phyloP scores from a whole-genome alignment of 2,797 vertebrate species.

The Microcaecilia unicolor region DNA sequence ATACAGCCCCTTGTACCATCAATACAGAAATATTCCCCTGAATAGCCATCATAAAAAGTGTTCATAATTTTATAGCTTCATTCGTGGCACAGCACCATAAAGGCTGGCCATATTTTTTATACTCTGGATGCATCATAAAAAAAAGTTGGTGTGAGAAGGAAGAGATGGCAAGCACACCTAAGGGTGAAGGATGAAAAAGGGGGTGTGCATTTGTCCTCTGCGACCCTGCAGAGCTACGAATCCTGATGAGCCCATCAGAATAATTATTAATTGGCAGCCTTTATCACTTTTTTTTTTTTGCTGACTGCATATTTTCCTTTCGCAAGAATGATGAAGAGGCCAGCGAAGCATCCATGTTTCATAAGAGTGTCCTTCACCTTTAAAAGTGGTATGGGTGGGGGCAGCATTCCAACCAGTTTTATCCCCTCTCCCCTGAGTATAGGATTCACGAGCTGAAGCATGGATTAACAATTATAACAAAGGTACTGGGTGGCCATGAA shows the following conservation, averaged over 20 bases:
- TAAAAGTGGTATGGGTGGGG: conserved; percentile 5
- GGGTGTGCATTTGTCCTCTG: conserved; percentile 55
- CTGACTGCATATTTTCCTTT: conserved; percentile 53
- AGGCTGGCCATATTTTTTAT: conserved; percentile 95
- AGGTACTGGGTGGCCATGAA: conserved; percentile 36
- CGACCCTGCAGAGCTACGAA: conserved; percentile 32
- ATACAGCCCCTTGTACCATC: conserved; percentile 95
- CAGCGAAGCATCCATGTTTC: conserved; percentile 19
- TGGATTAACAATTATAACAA: conserved; percentile 48
- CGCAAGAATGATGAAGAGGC: conserved; percentile 41
- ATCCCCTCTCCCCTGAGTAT: conserved; percentile 17
- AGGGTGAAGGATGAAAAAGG: conserved; percentile 56
- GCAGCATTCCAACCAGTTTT: conserved; percentile 4
- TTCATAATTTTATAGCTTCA: conserved; percentile 99
- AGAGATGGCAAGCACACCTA: conserved; percentile 23
- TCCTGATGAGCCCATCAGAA: conserved; percentile 38
- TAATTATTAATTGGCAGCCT: conserved; percentile 56
- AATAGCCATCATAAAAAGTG: conserved; percentile 99
- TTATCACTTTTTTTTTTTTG: conserved; percentile 34
- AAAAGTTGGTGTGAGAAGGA: conserved; percentile 28
- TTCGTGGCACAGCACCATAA: conserved; percentile 95
- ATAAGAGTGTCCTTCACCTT: conserved; percentile 37
- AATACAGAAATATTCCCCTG: conserved; percentile 98
- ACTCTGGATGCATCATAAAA: conserved; percentile 70
- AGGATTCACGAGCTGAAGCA: conserved; percentile 47